Evolutionary conservation across 2,888 invertebrate species (phyloP), one percentile per base, ranked within the genome.

Genomic region (Marasmarcha lunaedactyla): DNA sequence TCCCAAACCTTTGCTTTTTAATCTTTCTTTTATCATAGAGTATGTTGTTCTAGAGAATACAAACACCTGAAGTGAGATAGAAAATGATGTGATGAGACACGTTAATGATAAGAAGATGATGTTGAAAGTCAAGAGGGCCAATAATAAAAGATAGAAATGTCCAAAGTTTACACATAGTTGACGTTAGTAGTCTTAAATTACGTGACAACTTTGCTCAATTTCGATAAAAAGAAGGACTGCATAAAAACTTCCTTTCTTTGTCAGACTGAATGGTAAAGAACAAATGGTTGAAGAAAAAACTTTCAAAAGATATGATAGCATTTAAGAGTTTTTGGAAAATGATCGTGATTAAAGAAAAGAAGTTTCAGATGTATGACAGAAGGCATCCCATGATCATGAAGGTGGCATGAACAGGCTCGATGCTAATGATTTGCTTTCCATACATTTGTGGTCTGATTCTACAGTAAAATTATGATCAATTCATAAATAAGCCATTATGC

Each of bases 31-130:
- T 66, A 95, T 92, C 63, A 90, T 88, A 63, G 88, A 86, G 72
- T 94, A 95, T 54, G 91, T 89, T 57, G 89, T 89, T 63, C 92
- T 91, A 62, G 89, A 90, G 85, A 93, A 95, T 44, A 95, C 94
- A 79, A 93, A 94, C 49, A 94, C 93, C 93, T 94, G 86, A 46
- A 86, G 85, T 70, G 70, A 78, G 74, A 73, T 68, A 77, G 63
- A 77, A 66, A 72, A 41, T 30, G 42, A 42, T 15, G 15, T n/a
- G 30, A 7, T 30, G n/a, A 3, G 30, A 30, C n/a, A 30, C 25
- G 25, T 6, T 6, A 25, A 25, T 25, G 25, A n/a, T n/a, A n/a
- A n/a, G n/a, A n/a, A n/a, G n/a, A n/a, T n/a, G n/a, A n/a, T n/a
- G n/a, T n/a, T n/a, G n/a, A n/a, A n/a, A n/a, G n/a, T n/a, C n/a